phyloP scores from a whole-genome alignment of 2,888 invertebrate genomes.

The Ptychoptera contaminata region DNA sequence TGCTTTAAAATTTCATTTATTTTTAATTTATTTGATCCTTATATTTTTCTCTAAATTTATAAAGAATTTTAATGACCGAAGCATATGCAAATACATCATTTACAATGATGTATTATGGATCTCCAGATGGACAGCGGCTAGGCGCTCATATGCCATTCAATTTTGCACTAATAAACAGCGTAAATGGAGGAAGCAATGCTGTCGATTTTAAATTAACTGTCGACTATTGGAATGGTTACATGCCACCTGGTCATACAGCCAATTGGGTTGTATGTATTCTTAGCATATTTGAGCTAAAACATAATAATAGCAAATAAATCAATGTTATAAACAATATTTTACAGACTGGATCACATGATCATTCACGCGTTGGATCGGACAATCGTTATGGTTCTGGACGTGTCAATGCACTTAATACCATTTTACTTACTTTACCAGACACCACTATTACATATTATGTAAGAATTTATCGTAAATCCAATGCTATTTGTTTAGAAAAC shows the following conservation, averaged over 20 bases:
- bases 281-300: background rate
- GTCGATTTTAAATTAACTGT: constrained; percentile 33
- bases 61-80: constrained; percentile 36
- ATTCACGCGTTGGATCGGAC: constrained; percentile 36
- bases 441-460: constrained; percentile 65
- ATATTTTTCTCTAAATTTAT: too few relatives aligned
- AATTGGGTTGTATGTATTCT: constrained; percentile 49
- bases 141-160: constrained; percentile 44
- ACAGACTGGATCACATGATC: constrained; percentile 34
- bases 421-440: constrained; percentile 58
- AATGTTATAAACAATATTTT: background rate
- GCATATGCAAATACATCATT: constrained; percentile 34
- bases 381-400: constrained; percentile 43
- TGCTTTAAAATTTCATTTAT: background rate
- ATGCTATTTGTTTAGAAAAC: background rate
- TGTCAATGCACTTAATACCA: constrained; percentile 49
- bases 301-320: background rate
- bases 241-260: constrained; percentile 35
- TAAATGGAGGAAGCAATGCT: constrained; percentile 32
- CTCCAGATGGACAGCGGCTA: constrained; percentile 19
- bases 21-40: too few relatives aligned
- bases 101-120: constrained; percentile 40
- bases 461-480: background rate
- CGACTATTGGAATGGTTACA: constrained; percentile 36
- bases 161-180: constrained; percentile 36